phyloP scores from a whole-genome alignment of 2,113 vertebrate species.

The Corythornis vintsioides region DNA sequence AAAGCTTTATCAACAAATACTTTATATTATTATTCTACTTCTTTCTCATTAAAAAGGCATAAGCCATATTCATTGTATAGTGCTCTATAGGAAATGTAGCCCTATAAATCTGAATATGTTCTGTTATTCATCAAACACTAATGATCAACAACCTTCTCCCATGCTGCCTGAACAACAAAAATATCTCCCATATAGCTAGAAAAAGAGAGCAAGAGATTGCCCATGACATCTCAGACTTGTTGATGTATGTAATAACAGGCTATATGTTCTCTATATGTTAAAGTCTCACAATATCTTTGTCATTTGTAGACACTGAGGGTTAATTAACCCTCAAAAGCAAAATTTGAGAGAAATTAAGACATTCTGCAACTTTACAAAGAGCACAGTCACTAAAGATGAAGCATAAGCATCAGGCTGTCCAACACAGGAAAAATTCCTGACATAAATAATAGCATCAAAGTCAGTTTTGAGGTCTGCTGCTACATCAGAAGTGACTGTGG shows the following conservation, averaged over 20 bases:
- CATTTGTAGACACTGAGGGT: neutral
- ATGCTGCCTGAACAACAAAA: neutral
- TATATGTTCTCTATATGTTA: neutral
- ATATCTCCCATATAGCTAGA: neutral
- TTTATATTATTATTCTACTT: neutral
- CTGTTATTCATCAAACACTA: neutral
- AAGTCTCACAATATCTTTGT: neutral
- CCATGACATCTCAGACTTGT: neutral
- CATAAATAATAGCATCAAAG: neutral
- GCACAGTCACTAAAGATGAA: neutral
- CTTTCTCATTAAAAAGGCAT: neutral
- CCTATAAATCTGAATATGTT: neutral
- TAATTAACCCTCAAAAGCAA: neutral
- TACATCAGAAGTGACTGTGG: neutral
- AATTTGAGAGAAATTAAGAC: neutral
- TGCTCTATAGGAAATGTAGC: neutral
- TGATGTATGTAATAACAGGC: neutral
- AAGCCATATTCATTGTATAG: neutral
- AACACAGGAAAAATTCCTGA: neutral
- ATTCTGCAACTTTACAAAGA: neutral
- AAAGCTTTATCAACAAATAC: neutral
- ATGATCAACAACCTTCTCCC: neutral
- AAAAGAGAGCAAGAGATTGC: neutral
- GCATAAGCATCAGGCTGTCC: neutral
- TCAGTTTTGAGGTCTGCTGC: neutral